Evolutionary conservation across 1,140 invertebrate genomes (phyloP), one percentile per base, ranked within the genome.

Genomic region (Pteromalus puparum): DNA sequence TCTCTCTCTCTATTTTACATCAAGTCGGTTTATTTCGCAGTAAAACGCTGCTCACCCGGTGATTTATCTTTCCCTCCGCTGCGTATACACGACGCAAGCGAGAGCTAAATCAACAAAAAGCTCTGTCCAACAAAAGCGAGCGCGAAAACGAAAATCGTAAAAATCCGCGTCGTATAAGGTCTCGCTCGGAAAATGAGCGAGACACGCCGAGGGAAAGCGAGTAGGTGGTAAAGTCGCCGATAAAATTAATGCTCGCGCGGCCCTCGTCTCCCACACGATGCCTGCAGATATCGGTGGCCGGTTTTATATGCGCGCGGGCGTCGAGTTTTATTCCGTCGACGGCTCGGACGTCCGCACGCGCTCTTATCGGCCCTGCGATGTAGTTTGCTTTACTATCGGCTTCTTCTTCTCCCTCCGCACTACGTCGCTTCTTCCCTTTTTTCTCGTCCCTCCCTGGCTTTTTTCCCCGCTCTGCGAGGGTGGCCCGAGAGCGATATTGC

Each of bases 221-320:
- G 74, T 13, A 34, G 24, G 76, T 73, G 53, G 72, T 80, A 84
- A 81, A 80, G 75, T 53, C 21, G 1, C 26, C 77, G 83, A 80
- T 84, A 84, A 84, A 84, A 84, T 84, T 84, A 84, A 84, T 84
- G 83, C 68, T 68, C 30, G 21, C 12, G 65, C 18, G n/a, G n/a
- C 5, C 9, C 34, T 42, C 46, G 3, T 30, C n/a, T 34, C 21
- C 15, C 21, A 7, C 72, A 42, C 6, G 73, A 46, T 3, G 24
- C 30, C 67, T 26, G 38, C 18, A 74, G 77, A 84, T 84, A 84
- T 81, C 38, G 46, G 74, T 2, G 18, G 34, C 4, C 15, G 26
- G 75, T 79, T 84, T 84, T 84, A 81, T 84, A 84, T 81, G 70
- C 77, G 83, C 10, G 53, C 53, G 53, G 53, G 34, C 72, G 15